These are phyloP conservation scores for Caenorhabditis drosophilae DNA, from an alignment of 2,888 invertebrate species.

Conservation along the genomic window DNA sequence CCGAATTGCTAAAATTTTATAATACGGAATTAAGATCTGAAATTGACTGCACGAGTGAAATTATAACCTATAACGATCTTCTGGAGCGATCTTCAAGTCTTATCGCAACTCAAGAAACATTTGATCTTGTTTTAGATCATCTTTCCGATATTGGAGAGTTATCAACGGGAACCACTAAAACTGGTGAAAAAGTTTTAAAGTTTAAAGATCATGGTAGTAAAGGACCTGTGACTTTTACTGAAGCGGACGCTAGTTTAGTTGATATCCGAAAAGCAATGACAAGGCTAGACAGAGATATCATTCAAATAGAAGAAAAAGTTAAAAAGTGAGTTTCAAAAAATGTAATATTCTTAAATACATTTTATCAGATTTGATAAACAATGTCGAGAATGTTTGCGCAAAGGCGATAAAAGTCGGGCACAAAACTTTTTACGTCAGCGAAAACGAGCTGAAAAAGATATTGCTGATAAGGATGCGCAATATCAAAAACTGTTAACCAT, in stretches of 20 bases:
- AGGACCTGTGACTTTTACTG: slow-evolving; percentile 61
- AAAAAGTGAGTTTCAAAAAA: slow-evolving; percentile 32
- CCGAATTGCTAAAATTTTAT: slow-evolving; percentile 38
- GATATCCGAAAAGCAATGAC: slow-evolving; percentile 58
- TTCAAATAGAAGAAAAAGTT: slow-evolving; percentile 53
- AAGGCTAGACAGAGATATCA: slow-evolving; percentile 58
- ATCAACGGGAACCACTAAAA: slow-evolving; percentile 48
- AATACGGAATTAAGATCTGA: slow-evolving; percentile 52
- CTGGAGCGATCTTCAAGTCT: not conserved
- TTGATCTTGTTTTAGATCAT: slow-evolving; percentile 51
- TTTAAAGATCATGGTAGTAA: slow-evolving; percentile 55
- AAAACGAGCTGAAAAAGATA: slow-evolving; percentile 60
- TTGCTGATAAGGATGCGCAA: slow-evolving; percentile 63
- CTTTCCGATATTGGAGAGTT: slow-evolving; percentile 48
- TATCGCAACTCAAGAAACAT: slow-evolving; percentile 34
- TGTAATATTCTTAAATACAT: not conserved
- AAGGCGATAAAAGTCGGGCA: slow-evolving; percentile 55
- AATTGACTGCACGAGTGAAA: slow-evolving; percentile 52
- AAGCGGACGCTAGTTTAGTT: slow-evolving; percentile 62
- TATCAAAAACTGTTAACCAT: slow-evolving; percentile 57
- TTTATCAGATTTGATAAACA: slow-evolving; percentile 50
- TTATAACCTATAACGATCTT: slow-evolving; percentile 37
- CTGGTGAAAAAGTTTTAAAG: slow-evolving; percentile 63
- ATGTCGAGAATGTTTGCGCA: slow-evolving; percentile 46
- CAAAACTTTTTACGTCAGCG: slow-evolving; percentile 52